phyloP scores from a whole-genome alignment of 2,888 invertebrate species.

The Punctoribates punctum region DNA sequence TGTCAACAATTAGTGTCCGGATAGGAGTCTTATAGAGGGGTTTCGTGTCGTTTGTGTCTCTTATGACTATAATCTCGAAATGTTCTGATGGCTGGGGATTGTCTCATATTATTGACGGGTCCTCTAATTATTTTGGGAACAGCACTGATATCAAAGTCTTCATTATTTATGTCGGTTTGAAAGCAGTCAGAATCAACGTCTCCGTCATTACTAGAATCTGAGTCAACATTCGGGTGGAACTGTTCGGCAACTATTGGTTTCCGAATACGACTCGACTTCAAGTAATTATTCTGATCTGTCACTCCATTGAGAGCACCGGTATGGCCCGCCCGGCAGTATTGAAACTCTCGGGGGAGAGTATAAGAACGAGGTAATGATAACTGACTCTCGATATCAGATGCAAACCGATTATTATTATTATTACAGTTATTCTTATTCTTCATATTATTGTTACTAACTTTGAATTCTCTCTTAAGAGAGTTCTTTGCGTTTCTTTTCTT shows the following conservation, averaged over 20 bases:
- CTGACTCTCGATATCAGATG: conserved; percentile 70
- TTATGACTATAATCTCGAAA: conserved; percentile 10
- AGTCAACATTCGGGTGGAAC: conserved; percentile 74
- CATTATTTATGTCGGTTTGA: conserved; percentile 40
- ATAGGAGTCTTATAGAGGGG: not conserved
- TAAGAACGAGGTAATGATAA: conserved; percentile 78
- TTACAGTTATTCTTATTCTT: not conserved
- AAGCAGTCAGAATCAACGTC: conserved; percentile 47
- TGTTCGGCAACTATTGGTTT: conserved; percentile 64
- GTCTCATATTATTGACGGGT: conserved; percentile 22
- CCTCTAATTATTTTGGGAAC: conserved; percentile 38
- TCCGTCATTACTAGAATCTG: conserved; percentile 65
- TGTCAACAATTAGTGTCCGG: not conserved
- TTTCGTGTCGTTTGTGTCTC: conserved; percentile 33
- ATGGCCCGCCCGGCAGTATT: conserved; percentile 62
- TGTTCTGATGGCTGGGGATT: not conserved
- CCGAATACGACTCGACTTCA: conserved; percentile 50
- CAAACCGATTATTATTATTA: conserved; percentile 56
- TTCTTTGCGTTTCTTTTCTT: conserved; percentile 52
- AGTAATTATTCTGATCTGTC: not conserved
- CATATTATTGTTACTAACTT: conserved; percentile 12
- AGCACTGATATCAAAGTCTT: conserved; percentile 41
- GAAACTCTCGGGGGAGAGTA: conserved; percentile 77
- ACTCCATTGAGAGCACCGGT: conserved; percentile 22
- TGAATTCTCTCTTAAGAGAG: conserved; percentile 43